Base-by-base conservation (phyloP, 1,140 invertebrate genomes). In the Drosophila ogumai region DNA sequence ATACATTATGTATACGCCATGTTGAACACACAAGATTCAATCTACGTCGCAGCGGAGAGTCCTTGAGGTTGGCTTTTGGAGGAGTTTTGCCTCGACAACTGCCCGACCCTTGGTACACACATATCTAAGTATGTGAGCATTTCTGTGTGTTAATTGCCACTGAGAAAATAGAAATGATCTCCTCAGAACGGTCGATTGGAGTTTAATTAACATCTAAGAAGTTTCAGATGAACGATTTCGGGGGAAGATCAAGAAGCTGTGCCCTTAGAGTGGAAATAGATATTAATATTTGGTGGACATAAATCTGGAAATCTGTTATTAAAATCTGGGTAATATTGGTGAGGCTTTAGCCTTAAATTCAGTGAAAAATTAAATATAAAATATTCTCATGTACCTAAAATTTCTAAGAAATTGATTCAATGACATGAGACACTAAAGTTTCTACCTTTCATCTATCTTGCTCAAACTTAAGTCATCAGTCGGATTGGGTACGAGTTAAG, bases 1-100 rank as follows among this genome's bases (percentile, higher is more conserved):
- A 77, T 77, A 59, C 74, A 77, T 77, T 74, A 74, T 74, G 69
- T 74, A 74, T 74, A 74, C 71, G 71, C 49, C 71, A 36, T 74
- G 73, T 77, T 77, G 64, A 68, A 76, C 63, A 76, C 44, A 76
- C 49, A 54, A 59, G 69, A 49, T 73, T 72, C 69, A 72, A 72
- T 72, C 54, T 72, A 65, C 61, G 61, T 63, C 61, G 56, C 56
- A 41, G n/a, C 36, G 19, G 17, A 41, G 55, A 49, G 44, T 40
- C 55, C 66, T 58, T 59, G 66, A 61, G 54, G 43, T 38, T 46
- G 43, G 43, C 52, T 71, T 36, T 36, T 38, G 12, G 43, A 57
- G 65, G 34, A 65, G 31, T 44, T 34, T 57, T n/a, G 12, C 12
- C 32, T 22, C 28, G 17, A 19, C 31, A 13, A 13, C 50, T 34